Evolutionary conservation across 2,113 vertebrate genomes (phyloP).

Genomic region (Heptranchias perlo): DNA sequence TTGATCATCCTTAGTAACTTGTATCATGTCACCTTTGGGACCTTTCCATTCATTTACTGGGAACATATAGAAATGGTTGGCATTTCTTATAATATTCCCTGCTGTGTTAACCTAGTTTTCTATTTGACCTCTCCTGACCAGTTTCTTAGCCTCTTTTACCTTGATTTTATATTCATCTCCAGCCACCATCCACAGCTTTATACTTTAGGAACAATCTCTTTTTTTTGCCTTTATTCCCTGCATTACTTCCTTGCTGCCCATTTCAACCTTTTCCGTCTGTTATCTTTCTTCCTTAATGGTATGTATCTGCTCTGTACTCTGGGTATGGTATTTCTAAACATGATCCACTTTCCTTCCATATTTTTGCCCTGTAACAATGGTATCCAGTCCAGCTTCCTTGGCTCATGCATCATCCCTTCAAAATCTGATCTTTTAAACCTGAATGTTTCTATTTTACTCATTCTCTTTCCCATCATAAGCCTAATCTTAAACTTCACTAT

Average conservation of each 20-base stretch:
- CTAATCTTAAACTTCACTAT: neutral
- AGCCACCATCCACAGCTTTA: neutral
- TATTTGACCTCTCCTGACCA: neutral
- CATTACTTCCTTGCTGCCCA: neutral
- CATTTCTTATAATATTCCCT: neutral
- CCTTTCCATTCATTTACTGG: neutral
- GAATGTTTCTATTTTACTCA: neutral
- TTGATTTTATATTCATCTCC: neutral
- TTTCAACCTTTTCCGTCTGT: neutral
- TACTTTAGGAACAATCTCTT: neutral
- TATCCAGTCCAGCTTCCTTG: neutral
- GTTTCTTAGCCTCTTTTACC: neutral
- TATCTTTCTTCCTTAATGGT: neutral
- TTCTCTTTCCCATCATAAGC: neutral
- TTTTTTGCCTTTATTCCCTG: neutral
- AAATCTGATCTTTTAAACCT: neutral
- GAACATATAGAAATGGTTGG: neutral
- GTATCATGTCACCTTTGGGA: neutral
- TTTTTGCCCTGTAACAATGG: neutral
- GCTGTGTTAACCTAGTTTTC: neutral
- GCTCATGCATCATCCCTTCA: neutral
- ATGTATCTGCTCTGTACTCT: neutral
- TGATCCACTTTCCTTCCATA: too few species aligned
- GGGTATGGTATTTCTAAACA: neutral
- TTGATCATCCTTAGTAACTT: neutral